phyloP scores from a whole-genome alignment of 2,797 vertebrate species.

The Falco peregrinus region DNA sequence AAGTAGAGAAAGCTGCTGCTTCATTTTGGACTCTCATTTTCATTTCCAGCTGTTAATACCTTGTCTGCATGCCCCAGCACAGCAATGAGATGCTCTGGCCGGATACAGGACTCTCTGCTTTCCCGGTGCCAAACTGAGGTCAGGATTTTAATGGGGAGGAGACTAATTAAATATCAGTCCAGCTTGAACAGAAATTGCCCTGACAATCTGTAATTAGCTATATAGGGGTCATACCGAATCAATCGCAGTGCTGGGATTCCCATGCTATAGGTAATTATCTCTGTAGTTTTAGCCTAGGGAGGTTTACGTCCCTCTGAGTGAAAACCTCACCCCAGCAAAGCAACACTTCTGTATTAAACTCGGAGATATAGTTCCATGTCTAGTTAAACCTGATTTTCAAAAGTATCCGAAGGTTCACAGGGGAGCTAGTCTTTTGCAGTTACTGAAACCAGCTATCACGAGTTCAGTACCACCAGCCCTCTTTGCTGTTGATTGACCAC shows the following conservation, averaged over 20 bases:
- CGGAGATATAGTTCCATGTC: neutral
- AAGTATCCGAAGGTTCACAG: neutral
- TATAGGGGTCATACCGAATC: neutral
- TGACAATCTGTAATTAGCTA: constrained; percentile 26
- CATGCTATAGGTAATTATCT: fast-evolving
- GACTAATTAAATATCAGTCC: neutral
- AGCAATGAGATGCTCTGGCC: neutral
- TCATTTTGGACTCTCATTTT: neutral
- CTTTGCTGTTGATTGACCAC: neutral
- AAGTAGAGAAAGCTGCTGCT: neutral
- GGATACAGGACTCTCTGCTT: neutral
- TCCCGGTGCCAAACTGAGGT: neutral
- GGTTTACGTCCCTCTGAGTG: neutral
- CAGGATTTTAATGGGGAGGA: neutral
- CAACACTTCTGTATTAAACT: neutral
- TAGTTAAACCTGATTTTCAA: neutral
- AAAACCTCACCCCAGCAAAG: neutral
- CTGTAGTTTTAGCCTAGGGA: neutral
- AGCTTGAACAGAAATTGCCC: neutral
- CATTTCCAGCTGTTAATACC: neutral
- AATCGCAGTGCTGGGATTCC: neutral
- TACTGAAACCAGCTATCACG: neutral
- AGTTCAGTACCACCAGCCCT: neutral
- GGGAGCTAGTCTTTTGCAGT: neutral
- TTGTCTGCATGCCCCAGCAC: neutral